These are phyloP conservation scores for Cosmopolites sordidus DNA, from an alignment of 2,888 invertebrate genomes.

Conservation along the genomic window DNA sequence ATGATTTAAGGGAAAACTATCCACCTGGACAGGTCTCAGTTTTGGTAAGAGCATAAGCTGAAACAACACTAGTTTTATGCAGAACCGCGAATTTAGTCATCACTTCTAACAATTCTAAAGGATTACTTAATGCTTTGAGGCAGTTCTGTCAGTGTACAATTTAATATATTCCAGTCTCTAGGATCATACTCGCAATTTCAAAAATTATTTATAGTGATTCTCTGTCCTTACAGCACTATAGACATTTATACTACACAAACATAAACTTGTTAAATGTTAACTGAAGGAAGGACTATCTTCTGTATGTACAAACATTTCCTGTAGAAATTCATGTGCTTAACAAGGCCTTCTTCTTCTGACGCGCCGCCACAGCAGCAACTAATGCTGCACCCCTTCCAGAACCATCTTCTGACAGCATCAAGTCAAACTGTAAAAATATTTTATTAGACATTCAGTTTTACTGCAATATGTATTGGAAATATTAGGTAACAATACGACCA, in stretches of 20 bases:
- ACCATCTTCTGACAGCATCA: constrained; percentile 94
- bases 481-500: too few relatives aligned
- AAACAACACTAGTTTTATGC: too few relatives aligned
- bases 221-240: constrained; percentile 11
- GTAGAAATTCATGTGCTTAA: constrained; percentile 20
- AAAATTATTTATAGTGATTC: constrained; percentile 7
- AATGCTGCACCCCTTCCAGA: constrained; percentile 95
- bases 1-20: too few relatives aligned
- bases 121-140: too few relatives aligned
- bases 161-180: constrained; percentile 16
- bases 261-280: constrained; percentile 16
- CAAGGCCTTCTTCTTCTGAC: constrained; percentile 27
- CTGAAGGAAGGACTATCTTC: constrained; percentile 16
- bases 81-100: too few relatives aligned
- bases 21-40: too few relatives aligned
- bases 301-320: constrained; percentile 14
- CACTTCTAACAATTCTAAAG: too few relatives aligned
- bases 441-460: too few relatives aligned
- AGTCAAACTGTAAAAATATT: constrained; percentile 80
- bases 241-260: constrained; percentile 16
- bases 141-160: too few relatives aligned
- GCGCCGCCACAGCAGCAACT: constrained; percentile 85
- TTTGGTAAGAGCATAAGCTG: too few relatives aligned
- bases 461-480: too few relatives aligned
- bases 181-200: constrained; percentile 16